Evolutionary conservation across 2,888 invertebrate species (phyloP).

Genomic region (Falcaria lacertinaria): DNA sequence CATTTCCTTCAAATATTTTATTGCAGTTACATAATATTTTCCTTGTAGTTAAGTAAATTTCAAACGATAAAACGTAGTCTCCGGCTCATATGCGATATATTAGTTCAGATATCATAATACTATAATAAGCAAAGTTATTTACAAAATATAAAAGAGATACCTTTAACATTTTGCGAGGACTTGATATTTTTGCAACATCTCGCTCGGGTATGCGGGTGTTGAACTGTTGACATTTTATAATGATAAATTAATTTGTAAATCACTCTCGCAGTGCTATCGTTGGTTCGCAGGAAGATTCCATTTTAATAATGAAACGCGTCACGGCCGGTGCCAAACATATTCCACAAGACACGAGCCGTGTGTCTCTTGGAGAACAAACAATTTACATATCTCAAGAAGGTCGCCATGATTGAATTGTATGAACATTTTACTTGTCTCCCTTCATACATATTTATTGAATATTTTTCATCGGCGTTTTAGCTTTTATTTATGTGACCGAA

Average conservation of each 20-base stretch:
- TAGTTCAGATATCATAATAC: too few species aligned
- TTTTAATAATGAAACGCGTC: slow-evolving; percentile 17
- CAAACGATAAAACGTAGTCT: too few species aligned
- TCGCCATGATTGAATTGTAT: slow-evolving; percentile 26
- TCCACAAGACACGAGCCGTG: slow-evolving; percentile 13
- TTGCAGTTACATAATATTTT: too few species aligned
- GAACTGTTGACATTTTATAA: background rate
- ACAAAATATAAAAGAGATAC: too few species aligned
- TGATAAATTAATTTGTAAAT: slow-evolving; percentile 1
- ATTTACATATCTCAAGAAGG: slow-evolving; percentile 30
- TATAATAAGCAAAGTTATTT: background rate
- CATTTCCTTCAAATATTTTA: too few species aligned
- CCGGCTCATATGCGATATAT: too few species aligned
- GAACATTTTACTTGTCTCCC: slow-evolving; percentile 11
- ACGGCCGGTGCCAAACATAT: slow-evolving; percentile 18
- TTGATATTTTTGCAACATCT: background rate
- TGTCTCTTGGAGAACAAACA: slow-evolving; percentile 28
- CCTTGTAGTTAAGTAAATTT: too few species aligned
- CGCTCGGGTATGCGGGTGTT: background rate
- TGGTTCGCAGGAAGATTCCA: slow-evolving; percentile 8
- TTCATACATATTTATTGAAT: slow-evolving; percentile 25
- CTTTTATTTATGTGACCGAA: background rate
- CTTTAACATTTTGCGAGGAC: background rate
- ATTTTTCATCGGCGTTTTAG: slow-evolving; percentile 9
- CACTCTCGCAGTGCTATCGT: slow-evolving; percentile 1